A percentile compares a stretch with the other conserved stretches of the same genome.
Evolutionary conservation across 1,140 invertebrate genomes (phyloP).

Genomic region (Dinothrombium tinctorium): DNA sequence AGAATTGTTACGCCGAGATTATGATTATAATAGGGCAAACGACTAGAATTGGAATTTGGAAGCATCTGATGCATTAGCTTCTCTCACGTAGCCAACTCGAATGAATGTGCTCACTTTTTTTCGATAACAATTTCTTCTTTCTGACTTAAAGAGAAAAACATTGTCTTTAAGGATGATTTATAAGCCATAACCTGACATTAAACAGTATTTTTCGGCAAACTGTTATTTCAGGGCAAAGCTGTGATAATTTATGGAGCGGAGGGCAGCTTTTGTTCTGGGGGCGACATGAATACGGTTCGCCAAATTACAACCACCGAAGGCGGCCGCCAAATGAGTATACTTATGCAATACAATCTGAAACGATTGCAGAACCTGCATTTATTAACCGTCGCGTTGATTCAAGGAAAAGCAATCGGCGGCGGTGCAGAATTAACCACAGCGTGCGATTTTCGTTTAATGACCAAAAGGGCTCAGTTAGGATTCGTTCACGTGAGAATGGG

Average conservation of each 20-base stretch:
- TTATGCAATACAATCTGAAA: slow-evolving; percentile 27
- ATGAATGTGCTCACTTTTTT: background rate
- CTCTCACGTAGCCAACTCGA: too few species aligned
- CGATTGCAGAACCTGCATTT: slow-evolving; percentile 27
- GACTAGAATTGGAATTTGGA: too few species aligned
- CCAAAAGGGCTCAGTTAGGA: slow-evolving; percentile 17
- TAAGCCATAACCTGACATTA: too few species aligned
- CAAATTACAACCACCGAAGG: slow-evolving; percentile 18
- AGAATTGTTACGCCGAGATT: too few species aligned
- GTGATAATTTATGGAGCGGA: slow-evolving; percentile 26
- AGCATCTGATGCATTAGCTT: too few species aligned
- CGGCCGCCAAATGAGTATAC: slow-evolving; percentile 25
- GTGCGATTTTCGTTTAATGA: slow-evolving; percentile 21
- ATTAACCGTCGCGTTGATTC: slow-evolving; percentile 19
- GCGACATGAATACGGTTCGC: slow-evolving; percentile 28
- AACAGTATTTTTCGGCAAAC: too few species aligned
- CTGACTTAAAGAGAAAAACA: too few species aligned
- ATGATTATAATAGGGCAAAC: too few species aligned
- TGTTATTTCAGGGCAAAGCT: slow-evolving; percentile 25
- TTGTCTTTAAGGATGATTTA: too few species aligned
- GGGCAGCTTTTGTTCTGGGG: slow-evolving; percentile 32
- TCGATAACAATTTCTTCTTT: background rate
- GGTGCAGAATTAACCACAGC: slow-evolving; percentile 22
- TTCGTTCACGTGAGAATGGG: slow-evolving; percentile 22
- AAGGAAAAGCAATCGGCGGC: slow-evolving; percentile 22